Base-by-base conservation (phyloP, 2,113 vertebrate genomes). In the Chaetodon auriga region DNA sequence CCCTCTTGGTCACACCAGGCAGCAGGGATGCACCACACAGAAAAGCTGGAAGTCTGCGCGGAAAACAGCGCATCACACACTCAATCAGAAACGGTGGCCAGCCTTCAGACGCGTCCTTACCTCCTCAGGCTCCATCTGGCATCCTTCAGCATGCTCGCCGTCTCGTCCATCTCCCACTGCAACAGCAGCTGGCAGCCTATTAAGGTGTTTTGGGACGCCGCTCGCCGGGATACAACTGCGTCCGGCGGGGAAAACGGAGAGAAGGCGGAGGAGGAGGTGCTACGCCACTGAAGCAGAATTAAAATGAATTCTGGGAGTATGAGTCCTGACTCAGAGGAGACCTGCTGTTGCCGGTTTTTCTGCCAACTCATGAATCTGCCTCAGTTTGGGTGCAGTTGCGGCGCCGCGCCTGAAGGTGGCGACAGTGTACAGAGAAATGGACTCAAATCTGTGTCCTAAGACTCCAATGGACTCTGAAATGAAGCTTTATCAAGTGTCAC, bases 81-180 rank as follows among this genome's bases (percentile, higher is more conserved):
- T 68, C 70, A 46, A 19, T 63, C 54, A 68, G 25, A 81, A 36
- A 57, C 78, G 23, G 8, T 57, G 65, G 53, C 15, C 36, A 57
- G 43, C 53, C 12, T 74, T 5, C 48, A 53, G 18, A n/a, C 49
- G 30, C 30, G 30, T 35, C 55, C 91, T 93, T 85, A 96, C 95
- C 95, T 95, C 80, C 79, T 70, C 84, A 64, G 90, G 82, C 91
- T 92, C 95, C 95, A 95, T 95, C 86, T 93, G 87, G 82, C 92
- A 87, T 93, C 93, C 84, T 72, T 78, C 79, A 77, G 60, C 86
- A 82, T 80, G 78, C 80, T 87, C 74, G 66, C 75, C 66, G 75
- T 71, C 57, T 82, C 90, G 80, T 23, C 68, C 85, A 80, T 87
- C 81, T 83, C 89, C 89, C 90, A 18, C 92, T 86, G 90, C 92